phyloP scores from a whole-genome alignment of 2,888 invertebrate genomes.

The Acrocera orbiculus region DNA sequence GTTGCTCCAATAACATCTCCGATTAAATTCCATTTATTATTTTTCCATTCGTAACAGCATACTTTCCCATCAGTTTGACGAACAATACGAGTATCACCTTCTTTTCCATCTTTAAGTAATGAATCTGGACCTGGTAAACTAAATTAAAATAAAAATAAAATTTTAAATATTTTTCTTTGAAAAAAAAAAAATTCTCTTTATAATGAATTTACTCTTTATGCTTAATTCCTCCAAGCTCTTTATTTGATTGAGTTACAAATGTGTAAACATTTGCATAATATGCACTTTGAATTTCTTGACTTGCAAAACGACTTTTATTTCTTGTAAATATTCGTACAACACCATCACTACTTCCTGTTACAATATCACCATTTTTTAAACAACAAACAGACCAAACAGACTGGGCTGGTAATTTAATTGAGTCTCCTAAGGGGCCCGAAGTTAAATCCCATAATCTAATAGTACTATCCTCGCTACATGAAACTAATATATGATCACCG shows the following conservation, averaged over 20 bases:
- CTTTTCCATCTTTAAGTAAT: conserved; percentile 54
- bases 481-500: conserved; percentile 47
- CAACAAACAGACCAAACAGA: conserved; percentile 79
- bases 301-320: conserved; percentile 51
- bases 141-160: conserved; percentile 4
- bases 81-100: conserved; percentile 76
- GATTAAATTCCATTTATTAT: conserved; percentile 60
- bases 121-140: conserved; percentile 70
- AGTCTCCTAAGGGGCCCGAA: conserved; percentile 21
- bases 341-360: conserved; percentile 77
- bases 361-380: conserved; percentile 75
- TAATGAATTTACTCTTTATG: conserved; percentile 61
- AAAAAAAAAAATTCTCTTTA: conserved; percentile 2
- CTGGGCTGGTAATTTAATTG: conserved; percentile 48
- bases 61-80: conserved; percentile 51
- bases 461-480: conserved; percentile 77
- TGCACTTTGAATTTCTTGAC: conserved; percentile 37
- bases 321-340: conserved; percentile 69
- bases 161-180: not conserved
- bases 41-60: conserved; percentile 64
- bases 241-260: conserved; percentile 39
- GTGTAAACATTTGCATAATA: conserved; percentile 59
- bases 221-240: conserved; percentile 71
- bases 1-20: conserved; percentile 77
- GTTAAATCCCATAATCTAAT: conserved; percentile 55